Base-by-base conservation (phyloP, 2,113 vertebrate species). In the Hiodon tergisus region DNA sequence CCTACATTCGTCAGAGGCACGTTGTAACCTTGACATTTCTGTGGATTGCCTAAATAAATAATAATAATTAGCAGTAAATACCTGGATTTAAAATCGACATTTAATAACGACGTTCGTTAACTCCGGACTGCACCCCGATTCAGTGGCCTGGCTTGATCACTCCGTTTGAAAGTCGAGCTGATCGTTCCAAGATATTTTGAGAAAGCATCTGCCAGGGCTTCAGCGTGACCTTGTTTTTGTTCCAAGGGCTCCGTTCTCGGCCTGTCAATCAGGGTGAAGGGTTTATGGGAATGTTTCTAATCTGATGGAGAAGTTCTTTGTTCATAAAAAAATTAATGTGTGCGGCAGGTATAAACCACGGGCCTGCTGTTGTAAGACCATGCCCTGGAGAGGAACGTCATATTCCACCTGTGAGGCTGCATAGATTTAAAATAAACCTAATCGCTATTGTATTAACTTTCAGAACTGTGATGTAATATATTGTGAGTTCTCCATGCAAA, bases 151-250 rank as follows among this genome's bases (percentile, higher is more conserved):
- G 58, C 54, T 74, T 51, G 3, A 55, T 78, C 76, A 81, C 78
- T 67, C 6, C 47, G 55, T 67, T 52, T 75, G 59, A 81, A 71
- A 79, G 69, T 47, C 51, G 53, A 55, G 57, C 60, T 54, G 69
- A 74, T 6, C 59, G 17, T 67, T 79, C 78, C 70, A 77, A 76
- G 55, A 9, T 77, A 58, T 66, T 74, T 55, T 68, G 48, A 75
- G 13, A 54, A 65, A 78, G 68, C 59, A 81, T 71, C 71, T 51
- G 14, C 77, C 78, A 72, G 54, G 4, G 53, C 8, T 66, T 57
- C 80, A 79, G 61, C 55, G 31, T 71, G 76, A 61, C 76, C 81
- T 50, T 82, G 73, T 72, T 78, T 82, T 13, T 2, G 3, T 57
- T 82, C 79, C 78, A 85, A 62, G 47, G 60, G 59, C 17, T 73